phyloP scores from a whole-genome alignment of 2,888 invertebrate genomes.

The Drosophila vallismaia region DNA sequence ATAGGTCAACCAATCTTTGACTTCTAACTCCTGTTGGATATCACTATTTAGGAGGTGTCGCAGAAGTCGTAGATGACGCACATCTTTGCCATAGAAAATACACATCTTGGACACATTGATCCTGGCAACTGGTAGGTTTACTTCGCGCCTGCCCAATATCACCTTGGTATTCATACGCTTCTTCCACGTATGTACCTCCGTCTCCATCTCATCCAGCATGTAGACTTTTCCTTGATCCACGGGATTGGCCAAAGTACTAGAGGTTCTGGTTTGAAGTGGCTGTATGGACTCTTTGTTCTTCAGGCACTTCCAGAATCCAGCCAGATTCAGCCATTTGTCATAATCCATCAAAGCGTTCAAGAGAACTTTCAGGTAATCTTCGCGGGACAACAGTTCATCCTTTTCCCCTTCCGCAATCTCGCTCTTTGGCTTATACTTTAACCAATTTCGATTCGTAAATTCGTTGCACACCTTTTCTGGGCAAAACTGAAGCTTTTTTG shows the following conservation, averaged over 20 bases:
- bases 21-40: slow-evolving; percentile 20
- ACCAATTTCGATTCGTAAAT: slow-evolving; percentile 72
- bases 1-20: slow-evolving; percentile 55
- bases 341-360: slow-evolving; percentile 75
- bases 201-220: slow-evolving; percentile 59
- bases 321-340: slow-evolving; percentile 72
- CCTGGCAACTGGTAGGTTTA: slow-evolving; percentile 68
- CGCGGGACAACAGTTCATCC: slow-evolving; percentile 65
- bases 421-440: slow-evolving; percentile 65
- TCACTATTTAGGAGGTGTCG: slow-evolving; percentile 44
- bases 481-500: slow-evolving; percentile 59
- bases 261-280: slow-evolving; percentile 56
- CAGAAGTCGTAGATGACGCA: slow-evolving; percentile 53
- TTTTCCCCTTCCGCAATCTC: slow-evolving; percentile 44
- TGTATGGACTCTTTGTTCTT: slow-evolving; percentile 52
- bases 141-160: slow-evolving; percentile 60
- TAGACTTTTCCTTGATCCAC: slow-evolving; percentile 58
- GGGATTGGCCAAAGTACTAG: slow-evolving; percentile 54
- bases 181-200: slow-evolving; percentile 62
- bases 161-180: slow-evolving; percentile 63
- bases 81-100: slow-evolving; percentile 47
- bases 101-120: slow-evolving; percentile 50
- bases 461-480: slow-evolving; percentile 80
- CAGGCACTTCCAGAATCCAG: slow-evolving; percentile 66
- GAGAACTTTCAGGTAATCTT: slow-evolving; percentile 77